Conservation (phyloP, 2,797 vertebrate genomes). For the Rhabdophis nuchalis region DNA sequence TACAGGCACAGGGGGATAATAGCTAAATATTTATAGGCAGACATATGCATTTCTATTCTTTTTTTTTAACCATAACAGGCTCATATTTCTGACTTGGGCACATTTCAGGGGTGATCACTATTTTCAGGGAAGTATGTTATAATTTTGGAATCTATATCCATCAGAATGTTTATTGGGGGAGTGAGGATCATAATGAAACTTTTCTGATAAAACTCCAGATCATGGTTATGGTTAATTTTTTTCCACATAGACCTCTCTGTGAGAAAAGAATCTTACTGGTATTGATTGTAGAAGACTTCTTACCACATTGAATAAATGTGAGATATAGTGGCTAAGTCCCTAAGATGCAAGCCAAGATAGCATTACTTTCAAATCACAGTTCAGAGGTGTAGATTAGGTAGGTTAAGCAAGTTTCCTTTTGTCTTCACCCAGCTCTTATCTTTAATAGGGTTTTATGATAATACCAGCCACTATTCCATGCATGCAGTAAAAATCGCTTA, state of each 20-base stretch:
- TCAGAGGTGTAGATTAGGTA: background rate
- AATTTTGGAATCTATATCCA: background rate
- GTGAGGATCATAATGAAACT: background rate
- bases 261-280: background rate
- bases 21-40: rapidly evolving
- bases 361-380: background rate
- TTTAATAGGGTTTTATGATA: background rate
- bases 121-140: background rate
- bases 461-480: background rate
- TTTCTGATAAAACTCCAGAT: background rate
- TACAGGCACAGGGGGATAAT: conserved; percentile 37
- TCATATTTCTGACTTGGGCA: background rate
- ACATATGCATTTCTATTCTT: background rate
- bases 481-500: background rate
- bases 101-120: background rate
- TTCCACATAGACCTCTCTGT: background rate
- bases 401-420: background rate
- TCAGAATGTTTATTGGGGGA: background rate
- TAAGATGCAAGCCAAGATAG: background rate
- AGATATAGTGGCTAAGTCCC: background rate
- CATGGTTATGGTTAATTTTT: background rate
- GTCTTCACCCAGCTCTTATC: background rate
- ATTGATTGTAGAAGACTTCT: background rate
- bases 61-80: background rate
- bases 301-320: background rate